Evolutionary conservation across 2,113 vertebrate genomes (phyloP), one percentile per base, ranked within the genome.

Genomic region (Pogona vitticeps): DNA sequence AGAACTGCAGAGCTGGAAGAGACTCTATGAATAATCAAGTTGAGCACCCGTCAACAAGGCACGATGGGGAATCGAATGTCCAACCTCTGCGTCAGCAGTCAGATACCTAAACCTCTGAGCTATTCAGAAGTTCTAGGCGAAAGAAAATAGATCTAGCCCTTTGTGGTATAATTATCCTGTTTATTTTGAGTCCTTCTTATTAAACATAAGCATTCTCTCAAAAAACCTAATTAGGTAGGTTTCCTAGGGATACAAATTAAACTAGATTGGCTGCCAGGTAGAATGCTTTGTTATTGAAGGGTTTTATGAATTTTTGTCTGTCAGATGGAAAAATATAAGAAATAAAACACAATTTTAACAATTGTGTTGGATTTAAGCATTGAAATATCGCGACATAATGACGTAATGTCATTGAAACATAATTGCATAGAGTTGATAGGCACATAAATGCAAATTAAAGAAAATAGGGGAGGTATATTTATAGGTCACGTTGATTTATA

Each of bases 121-220:
- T 52, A 52, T 52, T 10, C 46, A 52, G 46, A 5, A 52, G 46
- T 52, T 52, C 46, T 52, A 52, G n/a, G 46, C 33, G n/a, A 65
- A 80, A 38, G 38, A 81, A 86, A 81, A 65, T 61, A 26, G 31
- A 28, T 80, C 46, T 46, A 75, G 75, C 46, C 77, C 58, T 36
- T 65, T 81, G 78, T 75, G 85, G n/a, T 52, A 63, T 80, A 81
- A 86, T 86, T 81, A 81, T 65, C 70, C 9, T 81, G 58, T 36
- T 85, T 75, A 58, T 85, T 46, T 40, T 67, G 31, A 28, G 72
- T 58, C 3, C 36, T 42, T 26, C 28, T 58, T 71, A 42, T 61
- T 46, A 38, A 61, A 42, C 36, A 42, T 6, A 58, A 61, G 21
- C 20, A 65, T 14, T 81, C 42, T 86, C 78, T 70, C 58, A n/a